phyloP scores from a whole-genome alignment of 2,797 vertebrate species.

The Channa striata region DNA sequence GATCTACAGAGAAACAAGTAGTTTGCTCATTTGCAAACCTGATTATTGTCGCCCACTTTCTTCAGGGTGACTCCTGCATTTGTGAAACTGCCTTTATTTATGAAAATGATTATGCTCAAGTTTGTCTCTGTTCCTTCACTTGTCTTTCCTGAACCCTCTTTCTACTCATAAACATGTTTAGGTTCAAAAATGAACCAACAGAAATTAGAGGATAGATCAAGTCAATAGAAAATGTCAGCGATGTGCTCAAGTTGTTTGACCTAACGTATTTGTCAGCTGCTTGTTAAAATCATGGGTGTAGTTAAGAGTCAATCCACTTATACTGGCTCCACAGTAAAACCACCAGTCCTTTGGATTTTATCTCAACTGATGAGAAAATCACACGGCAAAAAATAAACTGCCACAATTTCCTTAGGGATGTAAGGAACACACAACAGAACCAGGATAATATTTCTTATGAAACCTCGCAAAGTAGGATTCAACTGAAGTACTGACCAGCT shows the following conservation, averaged over 20 bases:
- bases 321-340: constrained; percentile 10
- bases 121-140: neutral
- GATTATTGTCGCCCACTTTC: neutral
- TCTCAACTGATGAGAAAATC: constrained; percentile 13
- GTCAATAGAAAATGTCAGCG: neutral
- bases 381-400: constrained; percentile 38
- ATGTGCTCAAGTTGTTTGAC: neutral
- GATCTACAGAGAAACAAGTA: neutral
- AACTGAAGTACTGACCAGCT: too few relatives aligned
- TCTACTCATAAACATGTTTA: neutral
- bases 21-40: neutral
- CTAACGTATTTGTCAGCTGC: neutral
- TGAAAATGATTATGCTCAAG: too few relatives aligned
- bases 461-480: too few relatives aligned
- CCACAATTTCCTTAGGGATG: constrained; percentile 19
- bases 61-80: neutral
- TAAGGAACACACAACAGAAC: neutral
- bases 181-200: too few relatives aligned
- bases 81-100: neutral
- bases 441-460: too few relatives aligned
- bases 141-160: neutral
- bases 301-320: neutral
- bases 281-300: neutral
- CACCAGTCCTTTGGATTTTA: too few relatives aligned
- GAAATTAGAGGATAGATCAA: too few relatives aligned